Percentiles rank a stretch among this genome's conserved stretches.
Evolutionary conservation across 2,888 invertebrate genomes (phyloP).

Genomic region (Dryocosmus kuriphilus): DNA sequence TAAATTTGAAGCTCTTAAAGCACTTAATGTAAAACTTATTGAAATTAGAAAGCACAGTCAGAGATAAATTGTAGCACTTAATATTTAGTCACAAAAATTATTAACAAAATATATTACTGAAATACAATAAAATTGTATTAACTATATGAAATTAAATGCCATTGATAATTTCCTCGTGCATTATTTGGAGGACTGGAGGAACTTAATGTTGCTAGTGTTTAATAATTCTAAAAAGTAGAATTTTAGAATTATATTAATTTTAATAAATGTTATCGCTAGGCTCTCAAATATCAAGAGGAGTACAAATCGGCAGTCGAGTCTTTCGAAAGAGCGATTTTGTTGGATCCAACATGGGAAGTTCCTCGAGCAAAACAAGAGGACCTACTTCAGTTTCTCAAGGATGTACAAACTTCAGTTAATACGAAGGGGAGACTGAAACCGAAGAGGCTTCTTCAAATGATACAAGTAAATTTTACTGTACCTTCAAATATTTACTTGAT

Average conservation of each 20-base stretch:
- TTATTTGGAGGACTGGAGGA: too few relatives aligned
- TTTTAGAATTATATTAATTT: not conserved
- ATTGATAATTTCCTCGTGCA: too few relatives aligned
- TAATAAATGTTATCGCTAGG: slow-evolving; percentile 77
- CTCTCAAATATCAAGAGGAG: slow-evolving; percentile 88
- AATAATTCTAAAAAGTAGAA: slow-evolving; percentile 6
- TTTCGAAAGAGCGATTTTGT: slow-evolving; percentile 82
- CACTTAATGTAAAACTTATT: too few relatives aligned
- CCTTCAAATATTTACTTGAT: slow-evolving; percentile 44
- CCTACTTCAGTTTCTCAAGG: slow-evolving; percentile 83
- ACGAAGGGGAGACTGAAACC: slow-evolving; percentile 87
- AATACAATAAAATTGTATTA: too few relatives aligned
- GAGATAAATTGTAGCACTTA: too few relatives aligned
- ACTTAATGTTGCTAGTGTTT: too few relatives aligned
- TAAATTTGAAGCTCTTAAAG: too few relatives aligned
- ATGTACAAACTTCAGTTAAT: slow-evolving; percentile 82
- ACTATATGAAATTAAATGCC: too few relatives aligned
- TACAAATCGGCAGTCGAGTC: slow-evolving; percentile 85
- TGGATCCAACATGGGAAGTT: slow-evolving; percentile 88
- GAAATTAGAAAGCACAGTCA: too few relatives aligned
- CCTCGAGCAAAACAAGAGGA: slow-evolving; percentile 82
- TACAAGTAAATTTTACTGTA: slow-evolving; percentile 78
- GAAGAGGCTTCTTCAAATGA: slow-evolving; percentile 84
- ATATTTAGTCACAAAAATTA: too few relatives aligned
- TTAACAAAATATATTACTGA: too few relatives aligned